Base-by-base conservation (phyloP, 23 tunicate genomes). In the Clavelina lepadiformis region DNA sequence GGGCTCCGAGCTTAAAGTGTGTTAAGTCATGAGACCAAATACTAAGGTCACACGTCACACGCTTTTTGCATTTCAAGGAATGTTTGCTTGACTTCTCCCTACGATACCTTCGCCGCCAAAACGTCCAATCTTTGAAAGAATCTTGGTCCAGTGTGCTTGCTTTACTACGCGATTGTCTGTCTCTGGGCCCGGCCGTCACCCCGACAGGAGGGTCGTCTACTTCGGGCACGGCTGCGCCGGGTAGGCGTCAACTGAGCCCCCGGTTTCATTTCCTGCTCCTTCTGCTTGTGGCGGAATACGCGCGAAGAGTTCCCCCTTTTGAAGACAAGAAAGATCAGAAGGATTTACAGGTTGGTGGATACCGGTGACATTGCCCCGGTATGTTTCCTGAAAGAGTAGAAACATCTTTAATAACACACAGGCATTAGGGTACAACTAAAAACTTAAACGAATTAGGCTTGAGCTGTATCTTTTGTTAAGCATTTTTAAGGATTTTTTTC, bases 301-400 rank as follows among this genome's bases (percentile, higher is more conserved):
- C 75, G 59, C 53, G 65, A 35, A 52, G 80, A 28, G 66, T 71
- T 31, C 67, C 74, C 21, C 52, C 66, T 15, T 59, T 68, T 33
- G 56, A 69, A 28, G 82, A 73, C 32, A 88, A 88, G 59, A 88
- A 88, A 34, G 79, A 88, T 8, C 88, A 80, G 45, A 80, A 80
- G 54, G 96, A 88, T 33, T 49, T 88, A 54, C 96, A 88, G 74
- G 87, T 80, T n/a, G n/a, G n/a, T n/a, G n/a, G n/a, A n/a, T n/a
- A n/a, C n/a, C n/a, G n/a, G n/a, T n/a, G n/a, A n/a, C n/a, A n/a
- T n/a, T n/a, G n/a, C n/a, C n/a, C n/a, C n/a, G n/a, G n/a, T n/a
- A n/a, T n/a, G n/a, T n/a, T n/a, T n/a, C n/a, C n/a, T n/a, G n/a
- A n/a, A n/a, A n/a, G n/a, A n/a, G n/a, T n/a, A n/a, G n/a, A n/a